A percentile compares a stretch with the other conserved stretches of the same genome.
Conservation (phyloP, 64 coral and sea anemone genomes). For the Stichodactyla mertensii region DNA sequence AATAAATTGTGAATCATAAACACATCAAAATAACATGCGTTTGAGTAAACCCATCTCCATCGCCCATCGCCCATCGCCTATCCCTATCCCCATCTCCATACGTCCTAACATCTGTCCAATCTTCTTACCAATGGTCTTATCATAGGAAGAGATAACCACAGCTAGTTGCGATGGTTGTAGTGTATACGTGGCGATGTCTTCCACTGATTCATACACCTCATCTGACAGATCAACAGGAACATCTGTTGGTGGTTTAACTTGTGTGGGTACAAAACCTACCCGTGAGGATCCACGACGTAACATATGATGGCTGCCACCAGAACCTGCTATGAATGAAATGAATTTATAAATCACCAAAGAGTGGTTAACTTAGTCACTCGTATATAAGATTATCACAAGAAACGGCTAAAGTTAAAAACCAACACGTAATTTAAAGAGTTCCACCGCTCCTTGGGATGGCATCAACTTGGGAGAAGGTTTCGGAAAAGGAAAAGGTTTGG, state of each 20-base stretch:
- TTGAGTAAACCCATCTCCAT: too few relatives aligned
- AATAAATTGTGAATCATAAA: too few relatives aligned
- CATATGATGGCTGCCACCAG: not conserved
- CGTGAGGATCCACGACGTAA: conserved; percentile 67
- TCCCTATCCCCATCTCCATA: not conserved
- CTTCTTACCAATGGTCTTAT: conserved; percentile 91
- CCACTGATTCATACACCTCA: conserved; percentile 52
- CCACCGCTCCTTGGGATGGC: too few relatives aligned
- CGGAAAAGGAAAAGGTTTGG: too few relatives aligned
- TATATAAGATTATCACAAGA: too few relatives aligned
- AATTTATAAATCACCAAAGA: not conserved
- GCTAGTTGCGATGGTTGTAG: conserved; percentile 79
- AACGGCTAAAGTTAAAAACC: too few relatives aligned
- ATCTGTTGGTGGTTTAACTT: conserved; percentile 70
- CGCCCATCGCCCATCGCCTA: not conserved
- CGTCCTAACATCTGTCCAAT: not conserved
- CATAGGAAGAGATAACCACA: conserved; percentile 89
- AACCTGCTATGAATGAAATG: not conserved
- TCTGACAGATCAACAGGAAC: conserved; percentile 68
- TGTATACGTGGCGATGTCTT: conserved; percentile 69
- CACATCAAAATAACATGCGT: too few relatives aligned
- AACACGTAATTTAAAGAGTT: too few relatives aligned
- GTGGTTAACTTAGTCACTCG: too few relatives aligned
- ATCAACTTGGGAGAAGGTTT: too few relatives aligned
- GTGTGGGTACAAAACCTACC: conserved; percentile 79